Conservation (phyloP, 2,888 invertebrate species). For the Synanthedon andrenaeformis region DNA sequence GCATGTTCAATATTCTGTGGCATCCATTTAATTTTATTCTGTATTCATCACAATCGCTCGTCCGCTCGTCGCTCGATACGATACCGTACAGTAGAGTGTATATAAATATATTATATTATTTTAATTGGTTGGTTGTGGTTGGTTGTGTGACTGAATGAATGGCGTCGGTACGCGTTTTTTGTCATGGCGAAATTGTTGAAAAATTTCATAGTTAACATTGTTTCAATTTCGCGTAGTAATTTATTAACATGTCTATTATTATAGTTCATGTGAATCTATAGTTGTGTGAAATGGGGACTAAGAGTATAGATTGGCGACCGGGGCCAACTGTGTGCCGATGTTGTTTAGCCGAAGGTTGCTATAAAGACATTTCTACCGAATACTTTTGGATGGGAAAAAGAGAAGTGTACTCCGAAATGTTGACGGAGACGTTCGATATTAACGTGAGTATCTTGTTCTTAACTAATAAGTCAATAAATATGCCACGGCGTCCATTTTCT, state of each 20-base stretch:
- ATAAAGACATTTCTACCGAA: slow-evolving; percentile 63
- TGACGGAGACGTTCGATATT: slow-evolving; percentile 44
- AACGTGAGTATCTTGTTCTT: slow-evolving; percentile 31
- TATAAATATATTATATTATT: no score
- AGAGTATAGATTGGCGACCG: slow-evolving; percentile 53
- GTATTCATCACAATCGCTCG: no score
- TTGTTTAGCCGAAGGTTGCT: slow-evolving; percentile 57
- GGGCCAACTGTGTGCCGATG: slow-evolving; percentile 48
- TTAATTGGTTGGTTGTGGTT: no score
- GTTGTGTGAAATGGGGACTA: slow-evolving; percentile 36
- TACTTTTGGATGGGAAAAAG: slow-evolving; percentile 66
- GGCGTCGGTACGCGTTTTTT: not conserved
- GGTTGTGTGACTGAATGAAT: not conserved
- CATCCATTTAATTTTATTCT: no score
- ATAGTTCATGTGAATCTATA: not conserved
- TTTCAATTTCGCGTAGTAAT: not conserved
- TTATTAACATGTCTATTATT: not conserved
- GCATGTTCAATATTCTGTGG: no score
- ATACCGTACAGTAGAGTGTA: no score
- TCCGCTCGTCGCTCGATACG: no score
- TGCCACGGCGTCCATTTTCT: slow-evolving; percentile 33
- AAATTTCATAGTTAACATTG: not conserved
- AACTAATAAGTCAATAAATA: not conserved
- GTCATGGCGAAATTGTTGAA: not conserved
- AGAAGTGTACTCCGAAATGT: slow-evolving; percentile 60